phyloP scores from a whole-genome alignment of 2,888 invertebrate species.

The Lasioglossum calceatum region DNA sequence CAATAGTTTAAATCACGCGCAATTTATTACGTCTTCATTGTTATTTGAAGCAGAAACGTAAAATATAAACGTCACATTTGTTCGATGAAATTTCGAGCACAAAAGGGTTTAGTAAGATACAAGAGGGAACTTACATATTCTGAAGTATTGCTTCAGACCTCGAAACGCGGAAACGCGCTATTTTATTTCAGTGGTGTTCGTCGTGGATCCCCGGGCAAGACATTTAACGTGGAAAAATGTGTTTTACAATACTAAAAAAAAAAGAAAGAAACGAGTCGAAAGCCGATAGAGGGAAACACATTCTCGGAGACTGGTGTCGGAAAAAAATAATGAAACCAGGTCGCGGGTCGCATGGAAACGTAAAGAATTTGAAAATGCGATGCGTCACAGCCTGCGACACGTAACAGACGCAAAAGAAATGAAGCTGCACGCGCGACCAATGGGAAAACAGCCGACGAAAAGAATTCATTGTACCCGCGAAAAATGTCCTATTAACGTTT shows the following conservation, averaged over 20 bases:
- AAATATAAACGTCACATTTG: neutral
- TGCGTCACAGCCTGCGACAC: slow-evolving; percentile 51
- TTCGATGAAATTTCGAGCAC: neutral
- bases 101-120: neutral
- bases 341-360: slow-evolving; percentile 30
- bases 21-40: no score
- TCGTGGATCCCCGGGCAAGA: neutral
- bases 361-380: slow-evolving; percentile 56
- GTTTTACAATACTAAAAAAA: neutral
- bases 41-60: neutral
- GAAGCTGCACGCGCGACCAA: slow-evolving; percentile 32
- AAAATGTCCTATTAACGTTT: slow-evolving; percentile 47
- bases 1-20: neutral
- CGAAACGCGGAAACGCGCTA: neutral
- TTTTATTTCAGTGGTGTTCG: neutral
- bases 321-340: slow-evolving; percentile 48
- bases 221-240: slow-evolving; percentile 23
- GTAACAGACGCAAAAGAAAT: slow-evolving; percentile 60
- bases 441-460: slow-evolving; percentile 11
- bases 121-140: neutral
- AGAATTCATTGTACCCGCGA: slow-evolving; percentile 47
- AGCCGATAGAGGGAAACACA: neutral
- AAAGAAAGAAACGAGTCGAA: neutral
- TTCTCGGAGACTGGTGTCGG: neutral
- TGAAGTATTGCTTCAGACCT: neutral